Conservation (phyloP, 1,140 invertebrate species). For the Drosophila parvula region DNA sequence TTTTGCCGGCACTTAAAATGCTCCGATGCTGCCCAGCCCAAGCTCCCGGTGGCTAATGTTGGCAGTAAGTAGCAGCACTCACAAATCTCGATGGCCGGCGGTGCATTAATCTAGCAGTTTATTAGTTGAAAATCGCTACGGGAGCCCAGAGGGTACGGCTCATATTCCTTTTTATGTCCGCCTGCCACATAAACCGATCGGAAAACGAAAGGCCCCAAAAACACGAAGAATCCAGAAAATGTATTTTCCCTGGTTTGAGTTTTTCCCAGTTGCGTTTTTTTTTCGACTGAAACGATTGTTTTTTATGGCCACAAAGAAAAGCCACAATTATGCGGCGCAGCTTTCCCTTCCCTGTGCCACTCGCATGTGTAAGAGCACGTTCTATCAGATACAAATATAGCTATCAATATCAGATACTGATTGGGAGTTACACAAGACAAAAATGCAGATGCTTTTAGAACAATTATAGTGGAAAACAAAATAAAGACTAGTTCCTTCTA, state of each 20-base stretch:
- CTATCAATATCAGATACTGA: constrained; percentile 4
- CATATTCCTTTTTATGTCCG: constrained; percentile 53
- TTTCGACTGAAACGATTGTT: constrained; percentile 42
- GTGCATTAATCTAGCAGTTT: constrained; percentile 68
- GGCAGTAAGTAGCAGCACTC: constrained; percentile 55
- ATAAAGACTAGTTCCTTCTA: not conserved
- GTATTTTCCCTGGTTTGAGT: constrained; percentile 24
- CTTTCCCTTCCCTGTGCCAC: constrained; percentile 63
- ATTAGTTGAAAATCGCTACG: constrained; percentile 62
- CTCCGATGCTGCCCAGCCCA: constrained; percentile 24
- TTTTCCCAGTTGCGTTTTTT: constrained; percentile 19
- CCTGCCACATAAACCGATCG: constrained; percentile 58
- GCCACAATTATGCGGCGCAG: constrained; percentile 60
- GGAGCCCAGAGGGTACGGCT: constrained; percentile 13
- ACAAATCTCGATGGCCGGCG: constrained; percentile 27
- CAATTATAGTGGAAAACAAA: not conserved
- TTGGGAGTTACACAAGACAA: not conserved
- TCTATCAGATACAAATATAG: constrained; percentile 47
- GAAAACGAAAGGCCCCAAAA: constrained; percentile 53
- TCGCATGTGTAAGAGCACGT: constrained; percentile 42
- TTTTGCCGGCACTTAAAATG: constrained; percentile 40
- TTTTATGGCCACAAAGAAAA: constrained; percentile 33
- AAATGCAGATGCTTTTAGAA: not conserved
- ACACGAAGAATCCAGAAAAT: constrained; percentile 63
- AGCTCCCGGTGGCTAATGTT: constrained; percentile 7